Base-by-base conservation (phyloP, 2,888 invertebrate genomes). In the Gortyna flavago region DNA sequence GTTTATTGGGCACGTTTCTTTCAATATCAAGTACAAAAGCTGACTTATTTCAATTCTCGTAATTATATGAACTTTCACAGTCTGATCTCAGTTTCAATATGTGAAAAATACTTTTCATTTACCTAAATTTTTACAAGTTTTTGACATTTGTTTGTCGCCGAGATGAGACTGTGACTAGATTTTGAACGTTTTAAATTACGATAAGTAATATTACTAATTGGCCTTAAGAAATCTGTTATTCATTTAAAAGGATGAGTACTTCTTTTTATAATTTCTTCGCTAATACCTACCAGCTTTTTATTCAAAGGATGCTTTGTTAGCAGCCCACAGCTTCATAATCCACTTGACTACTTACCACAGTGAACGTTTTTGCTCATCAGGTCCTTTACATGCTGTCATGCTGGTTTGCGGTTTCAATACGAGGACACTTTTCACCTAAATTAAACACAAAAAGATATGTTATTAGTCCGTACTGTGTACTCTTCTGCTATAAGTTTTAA, bases 401-500 rank as follows among this genome's bases (percentile, higher is more conserved):
- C 29, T 32, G n/a, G 16, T 29, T 61, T 16, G 35, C 16, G 48
- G 13, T 59, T 48, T 29, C 29, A 35, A 68, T 35, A 59, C 25
- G 4, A 0, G 5, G 0, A 18, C 5, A 32, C 5, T 29, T 25
- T 18, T 41, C 13, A n/a, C 44, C 5, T 32, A 59, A n/a, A 32
- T 18, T 73, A 21, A 21, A 18, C 16, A 62, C n/a, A 21, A 64
- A 72, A 38, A 29, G 48, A 35, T n/a, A 18, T 18, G 16, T 4
- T 21, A 44, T 21, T 25, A 59, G 41, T 51, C 16, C 35, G 2
- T 59, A 29, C 11, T 29, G 2, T 16, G 16, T 32, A 21, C n/a
- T 21, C 18, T 48, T 0, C 18, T 18, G 3, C 18, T 62, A 3
- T 3, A 70, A 65, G 38, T 78, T 78, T 78, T 70, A 65, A 65